Conservation (phyloP, 1,140 invertebrate species). For the Trichonephila clavata region DNA sequence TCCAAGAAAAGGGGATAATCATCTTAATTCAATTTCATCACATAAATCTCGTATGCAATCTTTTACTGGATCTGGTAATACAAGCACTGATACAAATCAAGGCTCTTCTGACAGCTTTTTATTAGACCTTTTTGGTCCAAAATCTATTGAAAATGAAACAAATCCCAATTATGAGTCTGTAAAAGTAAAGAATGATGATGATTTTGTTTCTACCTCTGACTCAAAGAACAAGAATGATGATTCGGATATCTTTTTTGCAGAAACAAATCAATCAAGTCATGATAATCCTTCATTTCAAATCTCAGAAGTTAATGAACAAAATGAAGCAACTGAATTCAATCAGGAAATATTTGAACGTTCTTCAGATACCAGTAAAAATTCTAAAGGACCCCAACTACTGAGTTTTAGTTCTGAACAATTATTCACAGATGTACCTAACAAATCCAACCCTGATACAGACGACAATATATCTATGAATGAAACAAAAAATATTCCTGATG, state of each 20-base stretch:
- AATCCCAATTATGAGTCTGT: not conserved
- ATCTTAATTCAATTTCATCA: not conserved
- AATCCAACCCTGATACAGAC: not conserved
- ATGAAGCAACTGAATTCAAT: slow-evolving; percentile 75
- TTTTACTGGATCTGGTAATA: not conserved
- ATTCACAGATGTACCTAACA: slow-evolving; percentile 32
- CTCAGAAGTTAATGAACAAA: slow-evolving; percentile 72
- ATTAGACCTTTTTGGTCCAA: slow-evolving; percentile 58
- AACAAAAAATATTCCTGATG: not conserved
- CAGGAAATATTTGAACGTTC: slow-evolving; percentile 67
- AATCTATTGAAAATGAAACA: slow-evolving; percentile 50
- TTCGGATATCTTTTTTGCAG: slow-evolving; percentile 7
- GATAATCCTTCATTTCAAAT: slow-evolving; percentile 60
- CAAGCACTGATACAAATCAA: slow-evolving; percentile 42
- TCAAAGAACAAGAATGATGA: slow-evolving; percentile 46
- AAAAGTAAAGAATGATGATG: slow-evolving; percentile 36
- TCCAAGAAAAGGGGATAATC: slow-evolving; percentile 20
- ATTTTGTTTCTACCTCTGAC: slow-evolving; percentile 2
- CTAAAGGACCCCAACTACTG: slow-evolving; percentile 56
- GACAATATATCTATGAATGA: slow-evolving; percentile 8
- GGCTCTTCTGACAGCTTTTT: slow-evolving; percentile 49
- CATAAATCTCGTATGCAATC: slow-evolving; percentile 3
- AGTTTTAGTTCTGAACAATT: slow-evolving; percentile 70
- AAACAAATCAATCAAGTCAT: slow-evolving; percentile 18
- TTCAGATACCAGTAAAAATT: slow-evolving; percentile 42